phyloP scores from a whole-genome alignment of 2,888 invertebrate species.

The Meganola albula region DNA sequence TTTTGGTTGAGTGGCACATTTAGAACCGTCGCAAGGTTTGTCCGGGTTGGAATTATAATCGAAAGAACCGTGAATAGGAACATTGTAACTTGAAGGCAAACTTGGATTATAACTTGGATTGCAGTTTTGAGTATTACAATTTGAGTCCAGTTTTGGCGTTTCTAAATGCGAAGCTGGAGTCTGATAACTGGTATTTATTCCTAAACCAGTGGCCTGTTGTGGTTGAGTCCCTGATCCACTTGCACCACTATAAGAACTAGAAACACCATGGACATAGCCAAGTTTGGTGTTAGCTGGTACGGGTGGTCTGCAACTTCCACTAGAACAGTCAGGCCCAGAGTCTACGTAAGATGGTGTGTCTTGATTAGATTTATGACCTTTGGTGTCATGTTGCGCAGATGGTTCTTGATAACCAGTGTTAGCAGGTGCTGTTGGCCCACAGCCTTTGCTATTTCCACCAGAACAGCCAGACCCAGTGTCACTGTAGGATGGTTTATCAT shows the following conservation, averaged over 20 bases:
- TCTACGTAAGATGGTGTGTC: conserved; percentile 5
- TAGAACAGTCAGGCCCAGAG: conserved; percentile 15
- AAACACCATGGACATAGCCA: too few relatives aligned
- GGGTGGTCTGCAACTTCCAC: conserved; percentile 20
- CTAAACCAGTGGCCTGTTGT: conserved; percentile 17
- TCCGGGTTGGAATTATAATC: conserved; percentile 10
- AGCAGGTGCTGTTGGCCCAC: too few relatives aligned
- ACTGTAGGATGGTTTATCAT: too few relatives aligned
- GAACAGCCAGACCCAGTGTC: too few relatives aligned
- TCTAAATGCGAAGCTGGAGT: conserved; percentile 42
- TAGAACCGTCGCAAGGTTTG: conserved; percentile 15
- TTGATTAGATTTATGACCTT: conserved; percentile 10
- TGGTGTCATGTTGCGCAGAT: too few relatives aligned
- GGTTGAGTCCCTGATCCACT: conserved; percentile 25
- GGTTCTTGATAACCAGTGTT: too few relatives aligned
- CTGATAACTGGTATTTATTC: conserved; percentile 20
- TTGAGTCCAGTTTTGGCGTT: conserved; percentile 41
- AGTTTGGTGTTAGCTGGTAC: conserved; percentile 7
- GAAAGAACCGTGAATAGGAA: conserved; percentile 21
- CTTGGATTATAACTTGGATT: conserved; percentile 11
- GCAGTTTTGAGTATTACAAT: conserved; percentile 32
- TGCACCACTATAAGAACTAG: conserved; percentile 25
- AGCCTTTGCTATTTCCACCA: too few relatives aligned
- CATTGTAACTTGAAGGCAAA: conserved; percentile 21
- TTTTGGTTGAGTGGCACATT: conserved; percentile 20